Percentiles rank a stretch among this genome's conserved stretches.
phyloP scores from a whole-genome alignment of 2,113 vertebrate species.

The Labrus mixtus region DNA sequence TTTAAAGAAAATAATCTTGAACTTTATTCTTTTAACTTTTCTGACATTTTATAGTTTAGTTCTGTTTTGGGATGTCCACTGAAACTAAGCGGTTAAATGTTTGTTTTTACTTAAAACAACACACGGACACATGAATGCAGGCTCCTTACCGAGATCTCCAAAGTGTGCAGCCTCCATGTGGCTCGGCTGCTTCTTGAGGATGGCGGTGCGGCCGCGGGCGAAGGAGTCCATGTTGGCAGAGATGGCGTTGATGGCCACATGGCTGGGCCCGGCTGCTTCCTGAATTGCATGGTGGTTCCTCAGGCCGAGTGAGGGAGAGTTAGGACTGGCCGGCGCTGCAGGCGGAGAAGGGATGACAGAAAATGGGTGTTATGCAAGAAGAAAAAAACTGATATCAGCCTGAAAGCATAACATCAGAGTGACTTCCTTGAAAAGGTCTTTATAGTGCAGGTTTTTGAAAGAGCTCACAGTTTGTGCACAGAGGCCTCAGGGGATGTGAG shows the following conservation, averaged over 20 bases:
- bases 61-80: too few relatives aligned
- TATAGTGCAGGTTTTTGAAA: conserved; percentile 45
- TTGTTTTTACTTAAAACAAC: too few relatives aligned
- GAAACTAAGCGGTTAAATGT: too few relatives aligned
- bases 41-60: too few relatives aligned
- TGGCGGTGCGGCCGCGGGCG: conserved; percentile 94
- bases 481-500: conserved; percentile 20
- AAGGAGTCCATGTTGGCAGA: conserved; percentile 99
- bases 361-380: neutral
- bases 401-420: conserved; percentile 14
- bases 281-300: conserved; percentile 94
- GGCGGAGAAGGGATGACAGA: conserved; percentile 56
- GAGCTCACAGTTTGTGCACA: conserved; percentile 12
- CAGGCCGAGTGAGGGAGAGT: conserved; percentile 89
- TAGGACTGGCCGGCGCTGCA: conserved; percentile 77
- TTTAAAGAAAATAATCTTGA: too few relatives aligned
- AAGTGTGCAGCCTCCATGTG: conserved; percentile 99
- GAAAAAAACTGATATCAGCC: neutral
- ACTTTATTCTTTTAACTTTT: too few relatives aligned
- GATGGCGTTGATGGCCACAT: conserved; percentile 97
- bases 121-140: neutral
- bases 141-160: conserved; percentile 92
- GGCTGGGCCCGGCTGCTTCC: conserved; percentile 96
- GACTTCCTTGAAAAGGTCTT: conserved; percentile 50
- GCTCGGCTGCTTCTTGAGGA: conserved; percentile 96